A percentile compares a stretch with the other conserved stretches of the same genome.
Evolutionary conservation across 2,888 invertebrate species (phyloP).

Genomic region (Neocrepidodera transversa): DNA sequence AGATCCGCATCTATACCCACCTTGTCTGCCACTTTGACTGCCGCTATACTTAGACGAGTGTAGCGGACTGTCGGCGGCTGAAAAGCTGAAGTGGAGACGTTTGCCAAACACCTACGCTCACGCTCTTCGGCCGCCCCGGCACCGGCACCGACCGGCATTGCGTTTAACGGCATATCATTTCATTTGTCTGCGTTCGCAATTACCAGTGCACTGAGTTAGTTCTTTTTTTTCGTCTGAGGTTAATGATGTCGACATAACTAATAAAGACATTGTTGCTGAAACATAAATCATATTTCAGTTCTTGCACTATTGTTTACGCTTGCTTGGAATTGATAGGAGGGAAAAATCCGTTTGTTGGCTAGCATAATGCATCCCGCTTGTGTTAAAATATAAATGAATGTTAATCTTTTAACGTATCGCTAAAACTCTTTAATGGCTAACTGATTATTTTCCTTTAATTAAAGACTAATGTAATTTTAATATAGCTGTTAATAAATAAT

Average conservation of each 20-base stretch:
- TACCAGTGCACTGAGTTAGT: slow-evolving; percentile 31
- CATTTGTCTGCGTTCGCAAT: slow-evolving; percentile 37
- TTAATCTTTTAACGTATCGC: no score
- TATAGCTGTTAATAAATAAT: no score
- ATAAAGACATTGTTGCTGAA: slow-evolving; percentile 35
- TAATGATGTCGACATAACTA: slow-evolving; percentile 33
- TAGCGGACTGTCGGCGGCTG: not conserved
- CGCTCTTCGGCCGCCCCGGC: not conserved
- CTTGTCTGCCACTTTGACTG: slow-evolving; percentile 15
- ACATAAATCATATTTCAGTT: slow-evolving; percentile 22
- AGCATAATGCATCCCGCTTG: no score
- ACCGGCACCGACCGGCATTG: slow-evolving; percentile 17
- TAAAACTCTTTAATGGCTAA: no score
- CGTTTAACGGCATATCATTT: slow-evolving; percentile 38
- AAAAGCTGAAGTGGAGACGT: slow-evolving; percentile 19
- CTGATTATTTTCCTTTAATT: no score
- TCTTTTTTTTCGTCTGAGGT: slow-evolving; percentile 30
- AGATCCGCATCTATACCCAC: slow-evolving; percentile 6
- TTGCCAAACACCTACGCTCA: slow-evolving; percentile 38
- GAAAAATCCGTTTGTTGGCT: no score
- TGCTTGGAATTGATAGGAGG: not conserved
- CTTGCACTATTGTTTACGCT: slow-evolving; percentile 1
- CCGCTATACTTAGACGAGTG: slow-evolving; percentile 35
- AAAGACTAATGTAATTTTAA: no score
- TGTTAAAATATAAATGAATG: no score